Evolutionary conservation across 2,113 vertebrate species (phyloP), one percentile per base, ranked within the genome.

Genomic region (Ciconia stormi): DNA sequence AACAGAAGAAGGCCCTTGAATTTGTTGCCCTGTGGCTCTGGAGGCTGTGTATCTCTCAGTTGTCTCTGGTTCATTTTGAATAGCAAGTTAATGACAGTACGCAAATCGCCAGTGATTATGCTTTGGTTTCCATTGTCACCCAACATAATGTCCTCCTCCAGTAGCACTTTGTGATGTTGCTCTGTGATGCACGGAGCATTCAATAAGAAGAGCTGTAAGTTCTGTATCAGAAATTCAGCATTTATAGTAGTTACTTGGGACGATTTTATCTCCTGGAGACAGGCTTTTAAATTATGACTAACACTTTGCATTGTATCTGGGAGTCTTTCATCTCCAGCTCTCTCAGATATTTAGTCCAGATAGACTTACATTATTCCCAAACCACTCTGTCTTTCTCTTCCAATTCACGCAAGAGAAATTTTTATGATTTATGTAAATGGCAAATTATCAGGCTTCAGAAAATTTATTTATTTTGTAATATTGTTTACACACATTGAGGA

Each of bases 261-360:
- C 87, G 88, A 81, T 80, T 95, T 91, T 73, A 82, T 91, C 62
- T 85, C 66, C 78, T 73, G 78, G 92, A 96, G 80, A 71, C 47
- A 44, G 47, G 63, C 38, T 96, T 93, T 94, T 88, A 87, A 93
- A 91, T 94, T n/a, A 58, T 89, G 80, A 85, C 78, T 91, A 79
- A 85, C 82, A 36, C 46, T 36, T 82, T 52, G 49, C 34, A 26
- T 34, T 56, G 34, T 87, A 76, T 71, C 55, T 62, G 34, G 16
- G 73, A 89, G 30, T 13, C 58, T 97, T 88, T 95, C 53, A 69
- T 88, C 84, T 86, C 66, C 81, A 80, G 20, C 83, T 93, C 16
- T 59, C 67, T 83, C 42, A 61, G 84, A 62, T 90, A 50, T 65
- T 82, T 79, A 61, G 74, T 62, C 81, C 70, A 78, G 70, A 74